A percentile compares a stretch with the other conserved stretches of the same genome.
These are phyloP conservation scores for Drosophila arawakana DNA, from an alignment of 1,140 invertebrate species.

Conservation along the genomic window DNA sequence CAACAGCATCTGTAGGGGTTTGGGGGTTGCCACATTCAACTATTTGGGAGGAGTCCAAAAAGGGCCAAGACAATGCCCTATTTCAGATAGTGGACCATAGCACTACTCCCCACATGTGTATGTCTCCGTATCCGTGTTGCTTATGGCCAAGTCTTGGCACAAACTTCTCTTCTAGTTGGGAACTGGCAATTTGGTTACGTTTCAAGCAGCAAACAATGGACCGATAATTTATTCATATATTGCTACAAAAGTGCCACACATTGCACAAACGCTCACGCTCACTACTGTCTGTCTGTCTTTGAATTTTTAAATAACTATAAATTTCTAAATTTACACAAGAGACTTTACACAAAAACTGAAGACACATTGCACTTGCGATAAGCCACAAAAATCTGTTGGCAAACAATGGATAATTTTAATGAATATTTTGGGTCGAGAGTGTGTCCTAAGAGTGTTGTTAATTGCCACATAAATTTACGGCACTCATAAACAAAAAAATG, in stretches of 20 bases:
- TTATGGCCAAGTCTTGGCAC: conserved; percentile 69
- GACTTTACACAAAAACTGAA: conserved; percentile 61
- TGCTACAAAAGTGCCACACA: conserved; percentile 53
- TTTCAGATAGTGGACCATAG: not conserved
- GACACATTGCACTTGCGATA: conserved; percentile 79
- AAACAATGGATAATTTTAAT: conserved; percentile 79
- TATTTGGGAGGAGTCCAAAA: conserved; percentile 1
- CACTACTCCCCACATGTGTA: conserved; percentile 18
- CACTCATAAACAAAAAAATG: conserved; percentile 14
- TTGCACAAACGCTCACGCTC: conserved; percentile 39
- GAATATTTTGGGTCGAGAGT: conserved; percentile 72
- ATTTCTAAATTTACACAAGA: conserved; percentile 81
- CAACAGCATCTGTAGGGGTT: conserved; percentile 77
- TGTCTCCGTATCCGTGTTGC: conserved; percentile 59
- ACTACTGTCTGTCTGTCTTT: conserved; percentile 36
- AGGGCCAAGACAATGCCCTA: conserved; percentile 69
- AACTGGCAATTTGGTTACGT: conserved; percentile 72
- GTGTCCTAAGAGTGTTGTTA: conserved; percentile 70
- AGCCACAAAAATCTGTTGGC: conserved; percentile 71
- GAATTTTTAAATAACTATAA: conserved; percentile 83
- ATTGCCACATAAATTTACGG: conserved; percentile 76
- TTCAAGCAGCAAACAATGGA: conserved; percentile 73
- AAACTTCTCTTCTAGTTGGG: conserved; percentile 40
- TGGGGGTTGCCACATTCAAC: conserved; percentile 21
- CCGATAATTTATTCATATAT: conserved; percentile 81